Percentiles rank a stretch among this genome's conserved stretches.
These are phyloP conservation scores for Platypus cylindrus DNA, from an alignment of 2,888 invertebrate genomes.

Conservation along the genomic window DNA sequence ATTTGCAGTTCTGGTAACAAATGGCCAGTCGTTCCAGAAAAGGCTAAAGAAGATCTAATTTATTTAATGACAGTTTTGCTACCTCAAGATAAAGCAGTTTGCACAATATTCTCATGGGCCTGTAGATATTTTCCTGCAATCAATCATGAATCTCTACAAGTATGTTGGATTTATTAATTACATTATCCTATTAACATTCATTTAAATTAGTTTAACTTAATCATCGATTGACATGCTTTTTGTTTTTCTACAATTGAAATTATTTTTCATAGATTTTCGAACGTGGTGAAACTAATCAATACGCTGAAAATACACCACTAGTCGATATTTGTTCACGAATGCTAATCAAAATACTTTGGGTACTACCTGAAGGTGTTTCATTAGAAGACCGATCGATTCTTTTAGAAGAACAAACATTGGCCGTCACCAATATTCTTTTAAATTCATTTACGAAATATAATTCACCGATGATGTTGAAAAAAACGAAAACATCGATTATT, in stretches of 20 bases:
- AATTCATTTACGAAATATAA: constrained; percentile 22
- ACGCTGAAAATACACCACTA: constrained; percentile 37
- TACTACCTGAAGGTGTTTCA: constrained; percentile 21
- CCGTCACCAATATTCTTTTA: constrained; percentile 24
- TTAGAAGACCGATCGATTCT: constrained; percentile 27
- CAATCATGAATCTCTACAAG: constrained; percentile 10
- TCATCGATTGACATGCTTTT: neutral
- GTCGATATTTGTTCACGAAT: constrained; percentile 17
- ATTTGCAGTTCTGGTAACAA: constrained; percentile 16
- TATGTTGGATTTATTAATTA: constrained; percentile 3
- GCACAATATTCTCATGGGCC: constrained; percentile 26
- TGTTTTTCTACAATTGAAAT: constrained; percentile 1
- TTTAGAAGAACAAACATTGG: constrained; percentile 26
- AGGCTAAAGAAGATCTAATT: constrained; percentile 27
- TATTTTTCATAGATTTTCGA: constrained; percentile 43
- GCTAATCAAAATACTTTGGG: constrained; percentile 22
- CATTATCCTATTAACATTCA: too few relatives aligned
- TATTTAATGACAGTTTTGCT: constrained; percentile 19
- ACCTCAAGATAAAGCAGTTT: constrained; percentile 21
- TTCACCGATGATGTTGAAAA: constrained; percentile 23
- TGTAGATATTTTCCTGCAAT: constrained; percentile 23
- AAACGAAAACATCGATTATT: constrained; percentile 25
- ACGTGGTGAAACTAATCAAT: constrained; percentile 48
- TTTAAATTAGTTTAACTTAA: too few relatives aligned
- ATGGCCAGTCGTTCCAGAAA: constrained; percentile 26